These are phyloP conservation scores for Cuniculus paca DNA, from an alignment of 2,797 vertebrate species.

Conservation along the genomic window DNA sequence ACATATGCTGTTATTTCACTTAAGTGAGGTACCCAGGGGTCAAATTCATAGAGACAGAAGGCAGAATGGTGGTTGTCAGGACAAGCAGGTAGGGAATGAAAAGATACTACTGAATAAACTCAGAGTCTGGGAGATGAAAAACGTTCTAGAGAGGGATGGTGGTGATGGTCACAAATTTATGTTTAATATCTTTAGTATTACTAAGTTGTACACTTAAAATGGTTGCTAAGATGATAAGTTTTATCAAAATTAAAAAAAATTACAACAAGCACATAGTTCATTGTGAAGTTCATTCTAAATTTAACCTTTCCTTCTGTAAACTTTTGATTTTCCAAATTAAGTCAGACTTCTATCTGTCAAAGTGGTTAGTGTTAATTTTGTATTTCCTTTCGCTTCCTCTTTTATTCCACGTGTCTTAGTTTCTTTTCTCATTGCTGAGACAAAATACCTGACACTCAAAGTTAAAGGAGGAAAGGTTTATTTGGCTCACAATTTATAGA, in stretches of 20 bases:
- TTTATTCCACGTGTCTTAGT: neutral
- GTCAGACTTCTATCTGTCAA: conserved; percentile 7
- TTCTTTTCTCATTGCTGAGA: neutral
- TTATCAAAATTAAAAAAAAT: neutral
- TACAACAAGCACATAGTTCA: neutral
- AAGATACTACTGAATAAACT: neutral
- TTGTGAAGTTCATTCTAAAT: neutral
- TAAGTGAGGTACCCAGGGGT: neutral
- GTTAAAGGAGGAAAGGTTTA: neutral
- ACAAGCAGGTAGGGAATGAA: neutral
- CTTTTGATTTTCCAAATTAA: conserved; percentile 22
- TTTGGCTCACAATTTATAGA: neutral
- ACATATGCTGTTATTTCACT: neutral
- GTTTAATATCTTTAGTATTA: neutral
- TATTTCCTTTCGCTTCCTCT: neutral
- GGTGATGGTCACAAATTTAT: neutral
- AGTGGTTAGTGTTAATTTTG: neutral
- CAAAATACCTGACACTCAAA: neutral
- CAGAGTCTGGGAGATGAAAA: neutral
- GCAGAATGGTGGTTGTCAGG: neutral
- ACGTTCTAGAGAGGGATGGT: neutral
- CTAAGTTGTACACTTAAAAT: neutral
- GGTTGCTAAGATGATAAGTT: neutral
- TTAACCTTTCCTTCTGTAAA: neutral
- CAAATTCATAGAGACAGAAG: neutral